Evolutionary conservation across 2,888 invertebrate species (phyloP).

Genomic region (Trypoxylon attenuatum): DNA sequence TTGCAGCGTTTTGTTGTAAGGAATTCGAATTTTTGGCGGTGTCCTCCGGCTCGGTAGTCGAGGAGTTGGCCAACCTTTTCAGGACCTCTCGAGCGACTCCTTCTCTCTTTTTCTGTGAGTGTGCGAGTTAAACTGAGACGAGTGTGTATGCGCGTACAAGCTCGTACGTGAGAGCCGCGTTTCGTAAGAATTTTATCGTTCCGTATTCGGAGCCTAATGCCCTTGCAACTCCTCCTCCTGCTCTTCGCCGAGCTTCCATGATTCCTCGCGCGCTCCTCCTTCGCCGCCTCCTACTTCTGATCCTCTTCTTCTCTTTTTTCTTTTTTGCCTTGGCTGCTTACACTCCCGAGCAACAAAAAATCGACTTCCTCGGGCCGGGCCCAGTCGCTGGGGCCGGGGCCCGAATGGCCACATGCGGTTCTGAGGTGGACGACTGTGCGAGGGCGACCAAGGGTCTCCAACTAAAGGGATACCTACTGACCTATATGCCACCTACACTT

Average conservation of each 20-base stretch:
- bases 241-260: slow-evolving; percentile 30
- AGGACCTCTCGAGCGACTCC: background rate
- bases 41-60: slow-evolving; percentile 1
- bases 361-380: slow-evolving; percentile 44
- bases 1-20: slow-evolving; percentile 18
- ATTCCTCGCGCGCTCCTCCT: slow-evolving; percentile 10
- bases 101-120: slow-evolving; percentile 5
- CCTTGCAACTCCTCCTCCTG: slow-evolving; percentile 50
- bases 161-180: slow-evolving; percentile 25
- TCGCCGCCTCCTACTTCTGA: slow-evolving; percentile 12
- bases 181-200: slow-evolving; percentile 63
- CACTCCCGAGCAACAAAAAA: slow-evolving; percentile 27
- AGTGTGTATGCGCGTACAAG: slow-evolving; percentile 11
- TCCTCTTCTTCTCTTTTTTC: slow-evolving; percentile 9
- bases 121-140: slow-evolving; percentile 6
- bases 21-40: slow-evolving; percentile 25
- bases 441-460: slow-evolving; percentile 46
- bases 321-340: slow-evolving; percentile 22
- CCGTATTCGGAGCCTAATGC: slow-evolving; percentile 59
- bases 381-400: slow-evolving; percentile 24
- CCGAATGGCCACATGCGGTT: slow-evolving; percentile 1
- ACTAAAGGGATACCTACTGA: slow-evolving; percentile 55
- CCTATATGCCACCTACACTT: slow-evolving; percentile 53
- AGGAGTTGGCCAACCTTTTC: slow-evolving; percentile 39
- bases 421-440: background rate